phyloP scores from a whole-genome alignment of 2,888 invertebrate species.

The Spatulosminthurus flaviceps region DNA sequence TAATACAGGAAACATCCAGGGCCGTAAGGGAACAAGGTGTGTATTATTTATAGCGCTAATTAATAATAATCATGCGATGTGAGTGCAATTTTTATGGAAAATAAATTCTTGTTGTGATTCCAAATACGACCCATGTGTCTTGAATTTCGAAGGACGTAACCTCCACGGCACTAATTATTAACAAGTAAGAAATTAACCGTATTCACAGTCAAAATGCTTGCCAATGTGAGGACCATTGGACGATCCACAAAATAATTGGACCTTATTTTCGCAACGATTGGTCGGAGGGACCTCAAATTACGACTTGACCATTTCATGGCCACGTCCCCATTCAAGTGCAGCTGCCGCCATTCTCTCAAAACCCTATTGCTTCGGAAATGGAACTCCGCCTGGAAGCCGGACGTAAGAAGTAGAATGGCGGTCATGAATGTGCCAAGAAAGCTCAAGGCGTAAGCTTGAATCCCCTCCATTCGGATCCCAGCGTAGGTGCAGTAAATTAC shows the following conservation, averaged over 20 bases:
- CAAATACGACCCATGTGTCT: too few relatives aligned
- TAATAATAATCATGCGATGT: too few relatives aligned
- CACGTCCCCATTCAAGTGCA: neutral
- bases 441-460: neutral
- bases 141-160: too few relatives aligned
- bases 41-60: too few relatives aligned
- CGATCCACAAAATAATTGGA: neutral
- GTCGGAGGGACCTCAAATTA: neutral
- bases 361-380: neutral
- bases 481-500: neutral
- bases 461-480: neutral
- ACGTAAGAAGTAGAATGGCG: too few relatives aligned
- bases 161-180: too few relatives aligned
- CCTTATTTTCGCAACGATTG: neutral
- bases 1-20: too few relatives aligned
- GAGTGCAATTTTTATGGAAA: too few relatives aligned
- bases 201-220: neutral
- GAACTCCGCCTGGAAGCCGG: neutral
- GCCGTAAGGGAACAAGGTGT: too few relatives aligned
- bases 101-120: too few relatives aligned
- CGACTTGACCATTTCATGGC: neutral
- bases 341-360: neutral
- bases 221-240: neutral
- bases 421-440: neutral
- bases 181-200: neutral